Conservation (phyloP, 2,888 invertebrate species). For the Cyrtodaria siliqua region DNA sequence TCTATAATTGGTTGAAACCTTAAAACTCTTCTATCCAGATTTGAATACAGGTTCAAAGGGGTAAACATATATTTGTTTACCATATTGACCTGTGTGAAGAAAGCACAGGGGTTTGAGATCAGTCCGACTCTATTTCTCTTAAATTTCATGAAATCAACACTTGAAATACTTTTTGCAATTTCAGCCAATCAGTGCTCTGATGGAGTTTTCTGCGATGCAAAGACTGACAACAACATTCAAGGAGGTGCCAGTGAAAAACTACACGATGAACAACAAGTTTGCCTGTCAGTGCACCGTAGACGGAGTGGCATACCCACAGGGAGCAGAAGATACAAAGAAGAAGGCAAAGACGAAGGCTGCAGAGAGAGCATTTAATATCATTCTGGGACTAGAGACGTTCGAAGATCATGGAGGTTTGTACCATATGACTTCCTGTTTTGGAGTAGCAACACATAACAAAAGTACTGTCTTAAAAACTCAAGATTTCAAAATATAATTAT, state of each 20-base stretch:
- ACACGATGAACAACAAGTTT: constrained; percentile 71
- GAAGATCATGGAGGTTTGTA: constrained; percentile 45
- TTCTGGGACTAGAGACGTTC: constrained; percentile 71
- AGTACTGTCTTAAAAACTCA: too few relatives aligned
- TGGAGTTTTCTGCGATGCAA: constrained; percentile 76
- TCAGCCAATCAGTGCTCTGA: constrained; percentile 79
- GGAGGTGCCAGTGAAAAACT: constrained; percentile 71
- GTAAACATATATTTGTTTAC: too few relatives aligned
- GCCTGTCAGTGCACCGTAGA: constrained; percentile 77
- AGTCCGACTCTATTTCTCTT: too few relatives aligned
- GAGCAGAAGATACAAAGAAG: constrained; percentile 82
- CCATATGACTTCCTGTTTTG: too few relatives aligned
- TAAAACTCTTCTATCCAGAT: too few relatives aligned
- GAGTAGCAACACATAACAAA: too few relatives aligned
- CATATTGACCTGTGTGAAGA: too few relatives aligned
- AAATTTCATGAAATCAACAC: neutral
- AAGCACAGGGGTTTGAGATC: too few relatives aligned
- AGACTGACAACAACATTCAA: constrained; percentile 64
- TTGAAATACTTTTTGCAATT: constrained; percentile 5
- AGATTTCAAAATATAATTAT: too few relatives aligned
- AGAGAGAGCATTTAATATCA: constrained; percentile 75
- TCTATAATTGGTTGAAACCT: too few relatives aligned
- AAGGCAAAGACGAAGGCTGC: constrained; percentile 83
- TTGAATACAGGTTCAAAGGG: too few relatives aligned
- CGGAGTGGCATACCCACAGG: constrained; percentile 75